Conservation (phyloP, 2,113 vertebrate genomes). For the Anoura caudifer region DNA sequence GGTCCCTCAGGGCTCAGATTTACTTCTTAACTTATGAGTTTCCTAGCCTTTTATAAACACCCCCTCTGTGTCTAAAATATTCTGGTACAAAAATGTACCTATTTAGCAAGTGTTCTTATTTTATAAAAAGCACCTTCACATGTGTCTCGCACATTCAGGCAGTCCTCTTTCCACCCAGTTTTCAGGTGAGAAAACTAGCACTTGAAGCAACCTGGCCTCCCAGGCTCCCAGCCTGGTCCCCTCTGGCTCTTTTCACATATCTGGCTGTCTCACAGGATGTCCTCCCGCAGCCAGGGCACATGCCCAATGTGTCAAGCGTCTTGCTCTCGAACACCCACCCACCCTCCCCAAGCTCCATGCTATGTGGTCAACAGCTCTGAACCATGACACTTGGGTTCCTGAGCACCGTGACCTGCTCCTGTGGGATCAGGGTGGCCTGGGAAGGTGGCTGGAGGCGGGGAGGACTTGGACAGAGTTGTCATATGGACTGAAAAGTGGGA, state of each 20-base stretch:
- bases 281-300: background rate
- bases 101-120: background rate
- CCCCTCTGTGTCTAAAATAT: background rate
- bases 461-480: background rate
- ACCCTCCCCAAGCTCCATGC: background rate
- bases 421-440: background rate
- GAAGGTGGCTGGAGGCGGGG: background rate
- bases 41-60: background rate
- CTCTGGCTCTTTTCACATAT: rapidly evolving
- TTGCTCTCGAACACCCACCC: background rate
- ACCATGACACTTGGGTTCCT: background rate
- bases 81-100: background rate
- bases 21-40: background rate
- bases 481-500: background rate
- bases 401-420: background rate
- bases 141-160: background rate
- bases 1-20: background rate
- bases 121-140: background rate
- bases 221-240: background rate
- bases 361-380: background rate
- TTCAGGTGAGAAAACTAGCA: background rate
- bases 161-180: background rate
- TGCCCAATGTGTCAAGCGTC: background rate
- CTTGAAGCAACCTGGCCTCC: too few species aligned
- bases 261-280: background rate